Percentiles rank a stretch among this genome's conserved stretches.
phyloP scores from a whole-genome alignment of 2,888 invertebrate species.

The Proisotoma minuta region DNA sequence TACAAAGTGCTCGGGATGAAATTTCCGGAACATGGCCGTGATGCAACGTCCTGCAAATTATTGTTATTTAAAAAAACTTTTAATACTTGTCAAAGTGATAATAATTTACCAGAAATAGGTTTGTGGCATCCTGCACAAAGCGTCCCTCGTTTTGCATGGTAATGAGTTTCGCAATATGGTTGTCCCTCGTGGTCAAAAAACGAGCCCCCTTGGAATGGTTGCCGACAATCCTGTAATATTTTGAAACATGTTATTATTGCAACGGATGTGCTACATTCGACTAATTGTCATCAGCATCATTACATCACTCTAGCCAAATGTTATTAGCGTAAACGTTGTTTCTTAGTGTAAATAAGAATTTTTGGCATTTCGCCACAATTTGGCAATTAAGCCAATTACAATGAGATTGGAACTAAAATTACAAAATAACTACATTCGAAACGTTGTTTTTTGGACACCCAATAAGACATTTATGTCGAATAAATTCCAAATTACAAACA shows the following conservation, averaged over 20 bases:
- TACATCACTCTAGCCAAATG: not conserved
- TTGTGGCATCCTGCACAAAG: conserved; percentile 97
- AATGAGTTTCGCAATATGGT: conserved; percentile 98
- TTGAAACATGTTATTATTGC: not conserved
- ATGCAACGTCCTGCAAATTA: conserved; percentile 73
- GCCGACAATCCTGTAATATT: conserved; percentile 81
- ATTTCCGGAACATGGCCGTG: conserved; percentile 98
- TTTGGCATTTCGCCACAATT: conserved; percentile 4
- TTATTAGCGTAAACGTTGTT: too few relatives aligned
- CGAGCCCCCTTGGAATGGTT: conserved; percentile 93
- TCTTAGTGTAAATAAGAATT: too few relatives aligned
- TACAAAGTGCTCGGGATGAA: conserved; percentile 98
- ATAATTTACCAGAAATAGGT: conserved; percentile 71
- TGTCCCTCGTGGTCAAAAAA: conserved; percentile 98
- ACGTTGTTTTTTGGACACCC: too few relatives aligned
- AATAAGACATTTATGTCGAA: too few relatives aligned
- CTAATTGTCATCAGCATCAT: too few relatives aligned
- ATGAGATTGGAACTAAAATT: too few relatives aligned
- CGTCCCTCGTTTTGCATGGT: conserved; percentile 93
- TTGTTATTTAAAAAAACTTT: conserved; percentile 25
- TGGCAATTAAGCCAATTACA: too few relatives aligned
- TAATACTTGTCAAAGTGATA: conserved; percentile 4
- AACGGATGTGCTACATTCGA: not conserved
- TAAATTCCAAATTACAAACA: too few relatives aligned
- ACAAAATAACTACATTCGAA: too few relatives aligned